Conservation (phyloP, 2,113 vertebrate species). For the Tamias sibiricus region DNA sequence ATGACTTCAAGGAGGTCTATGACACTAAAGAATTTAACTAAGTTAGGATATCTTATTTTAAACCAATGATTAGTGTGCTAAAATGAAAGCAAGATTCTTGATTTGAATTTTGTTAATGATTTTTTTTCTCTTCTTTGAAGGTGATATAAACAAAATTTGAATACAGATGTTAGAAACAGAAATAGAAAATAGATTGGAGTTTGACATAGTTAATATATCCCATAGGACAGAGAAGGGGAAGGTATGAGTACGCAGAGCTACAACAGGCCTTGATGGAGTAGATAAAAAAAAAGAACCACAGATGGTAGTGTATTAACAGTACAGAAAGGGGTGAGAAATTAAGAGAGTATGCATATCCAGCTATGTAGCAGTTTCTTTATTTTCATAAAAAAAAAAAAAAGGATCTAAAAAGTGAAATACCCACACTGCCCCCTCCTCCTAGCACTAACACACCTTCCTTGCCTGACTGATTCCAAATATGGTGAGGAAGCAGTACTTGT, state of each 20-base stretch:
- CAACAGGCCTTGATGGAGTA: not conserved
- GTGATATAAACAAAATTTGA: conserved; percentile 10
- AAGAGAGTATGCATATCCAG: not conserved
- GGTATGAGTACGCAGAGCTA: not conserved
- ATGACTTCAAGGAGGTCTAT: conserved; percentile 14
- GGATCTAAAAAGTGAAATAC: not conserved
- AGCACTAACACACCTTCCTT: not conserved
- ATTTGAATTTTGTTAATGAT: conserved; percentile 30
- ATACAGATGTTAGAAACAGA: conserved; percentile 38
- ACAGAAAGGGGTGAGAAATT: not conserved
- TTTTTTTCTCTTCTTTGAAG: conserved; percentile 53
- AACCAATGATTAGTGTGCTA: not conserved
- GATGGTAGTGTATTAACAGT: not conserved
- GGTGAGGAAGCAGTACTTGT: not conserved
- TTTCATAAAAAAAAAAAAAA: not conserved
- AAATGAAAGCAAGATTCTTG: conserved; percentile 44
- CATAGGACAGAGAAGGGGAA: not conserved
- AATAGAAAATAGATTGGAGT: not conserved
- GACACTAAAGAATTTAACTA: conserved; percentile 20
- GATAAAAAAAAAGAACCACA: not conserved
- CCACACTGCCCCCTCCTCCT: not conserved
- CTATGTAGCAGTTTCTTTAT: not conserved
- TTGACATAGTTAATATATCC: not conserved
- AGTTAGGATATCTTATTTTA: conserved; percentile 13
- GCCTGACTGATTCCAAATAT: not conserved